Base-by-base conservation (phyloP, 2,888 invertebrate genomes). In the Noctua janthe region DNA sequence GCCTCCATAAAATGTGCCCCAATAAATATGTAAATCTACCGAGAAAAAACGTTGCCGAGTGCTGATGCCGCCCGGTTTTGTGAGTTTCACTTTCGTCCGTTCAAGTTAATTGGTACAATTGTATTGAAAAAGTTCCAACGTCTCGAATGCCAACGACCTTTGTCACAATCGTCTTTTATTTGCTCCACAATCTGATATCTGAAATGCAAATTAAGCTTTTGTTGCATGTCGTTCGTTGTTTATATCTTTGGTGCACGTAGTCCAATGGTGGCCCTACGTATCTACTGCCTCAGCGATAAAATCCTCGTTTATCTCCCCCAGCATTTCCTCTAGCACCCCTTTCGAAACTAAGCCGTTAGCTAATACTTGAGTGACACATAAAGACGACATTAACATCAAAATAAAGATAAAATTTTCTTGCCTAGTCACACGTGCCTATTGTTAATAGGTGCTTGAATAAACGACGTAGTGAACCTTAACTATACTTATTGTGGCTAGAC, bases 11-110 rank as follows among this genome's bases (percentile, higher is more conserved):
- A 97, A 96, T 96, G 96, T 95, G 97, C 95, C 96, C 97, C 97
- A 97, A 97, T 97, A 97, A 97, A 97, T 97, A 97, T 97, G 97
- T 97, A 97, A 97, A 97, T 97, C 94, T 95, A 95, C 92, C 89
- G 92, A 92, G 93, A 94, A 95, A 95, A 95, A 95, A 94, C 92
- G 92, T 88, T 92, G 90, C 90, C 89, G 90, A 90, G 89, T 90
- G 90, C 90, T 91, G 89, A 91, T 88, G 90, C 91, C 92, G 92
- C 91, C 91, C 91, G 93, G 93, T 91, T 94, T 92, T 91, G 92
- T 92, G 93, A 94, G 96, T 97, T 97, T 97, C 97, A 96, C 96
- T 97, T 96, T 97, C 96, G 91, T 92, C 90, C 90, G 94, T 91
- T 93, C 92, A 91, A 92, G 89, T 95, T 96, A 95, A 96, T 96